A percentile compares a stretch with the other conserved stretches of the same genome.
Evolutionary conservation across 1,140 invertebrate genomes (phyloP).

Genomic region (Cotesia typhae): DNA sequence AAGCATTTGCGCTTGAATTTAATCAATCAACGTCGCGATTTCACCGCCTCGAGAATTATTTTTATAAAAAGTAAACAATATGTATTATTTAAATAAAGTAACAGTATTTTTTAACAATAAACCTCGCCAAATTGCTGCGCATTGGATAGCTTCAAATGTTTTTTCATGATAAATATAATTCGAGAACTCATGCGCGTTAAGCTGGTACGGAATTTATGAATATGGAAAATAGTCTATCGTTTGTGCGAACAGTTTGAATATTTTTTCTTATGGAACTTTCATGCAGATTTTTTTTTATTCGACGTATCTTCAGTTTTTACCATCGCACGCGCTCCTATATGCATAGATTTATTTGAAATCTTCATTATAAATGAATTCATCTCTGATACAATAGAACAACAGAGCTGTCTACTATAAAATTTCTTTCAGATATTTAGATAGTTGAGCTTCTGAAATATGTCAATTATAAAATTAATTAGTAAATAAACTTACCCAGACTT

Average conservation of each 20-base stretch:
- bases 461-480: neutral
- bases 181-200: conserved; percentile 16
- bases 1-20: conserved; percentile 1
- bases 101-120: conserved; percentile 22
- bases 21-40: conserved; percentile 18
- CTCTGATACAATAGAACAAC: no score
- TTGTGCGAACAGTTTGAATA: conserved; percentile 10
- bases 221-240: conserved; percentile 31
- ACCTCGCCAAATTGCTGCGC: conserved; percentile 23
- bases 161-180: conserved; percentile 26
- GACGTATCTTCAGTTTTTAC: neutral
- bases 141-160: conserved; percentile 29
- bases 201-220: conserved; percentile 20
- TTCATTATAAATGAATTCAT: neutral
- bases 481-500: conserved; percentile 83
- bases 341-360: neutral
- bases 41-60: neutral
- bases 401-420: neutral
- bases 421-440: no score
- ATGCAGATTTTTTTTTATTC: neutral
- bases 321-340: neutral
- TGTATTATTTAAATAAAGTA: neutral
- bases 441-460: no score
- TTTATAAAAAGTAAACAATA: neutral
- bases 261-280: conserved; percentile 33